A percentile compares a stretch with the other conserved stretches of the same genome.
phyloP scores from a whole-genome alignment of 53 echinoderm and acorn worm genomes.

The Hippasteria phrygiana region DNA sequence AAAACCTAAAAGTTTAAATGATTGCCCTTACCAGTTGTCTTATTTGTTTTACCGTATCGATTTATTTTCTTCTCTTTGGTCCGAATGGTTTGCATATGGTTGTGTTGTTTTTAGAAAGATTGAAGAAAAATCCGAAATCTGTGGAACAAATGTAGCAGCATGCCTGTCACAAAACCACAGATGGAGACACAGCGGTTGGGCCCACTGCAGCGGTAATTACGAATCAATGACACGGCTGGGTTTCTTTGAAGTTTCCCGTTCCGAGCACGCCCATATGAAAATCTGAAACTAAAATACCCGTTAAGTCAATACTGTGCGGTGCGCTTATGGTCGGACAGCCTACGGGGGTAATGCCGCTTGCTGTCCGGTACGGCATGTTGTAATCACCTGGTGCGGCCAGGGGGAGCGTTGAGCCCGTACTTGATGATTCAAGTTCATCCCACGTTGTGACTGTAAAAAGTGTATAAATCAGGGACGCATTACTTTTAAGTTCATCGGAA shows the following conservation, averaged over 20 bases:
- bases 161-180: constrained; percentile 8
- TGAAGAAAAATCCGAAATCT: constrained; percentile 3
- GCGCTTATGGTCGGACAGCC: constrained; percentile 2
- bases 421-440: background rate
- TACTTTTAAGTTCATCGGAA: too few species aligned
- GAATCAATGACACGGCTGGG: constrained; percentile 26
- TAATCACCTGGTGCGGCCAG: constrained; percentile 5
- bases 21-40: too few species aligned
- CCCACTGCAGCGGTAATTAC: constrained; percentile 46
- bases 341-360: constrained; percentile 12
- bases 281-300: constrained; percentile 57
- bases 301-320: constrained; percentile 37
- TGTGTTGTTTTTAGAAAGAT: background rate
- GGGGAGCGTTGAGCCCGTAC: background rate
- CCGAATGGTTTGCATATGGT: background rate
- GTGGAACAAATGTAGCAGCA: constrained; percentile 37
- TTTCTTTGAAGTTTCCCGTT: constrained; percentile 43
- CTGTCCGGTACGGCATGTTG: constrained; percentile 15
- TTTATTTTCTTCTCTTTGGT: background rate
- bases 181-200: constrained; percentile 14
- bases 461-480: too few species aligned
- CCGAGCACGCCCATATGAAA: constrained; percentile 39
- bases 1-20: too few species aligned
- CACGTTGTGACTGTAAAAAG: too few species aligned
- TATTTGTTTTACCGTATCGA: too few species aligned